Evolutionary conservation across 2,797 vertebrate species (phyloP).

Genomic region (Oreonectes daqikongensis): DNA sequence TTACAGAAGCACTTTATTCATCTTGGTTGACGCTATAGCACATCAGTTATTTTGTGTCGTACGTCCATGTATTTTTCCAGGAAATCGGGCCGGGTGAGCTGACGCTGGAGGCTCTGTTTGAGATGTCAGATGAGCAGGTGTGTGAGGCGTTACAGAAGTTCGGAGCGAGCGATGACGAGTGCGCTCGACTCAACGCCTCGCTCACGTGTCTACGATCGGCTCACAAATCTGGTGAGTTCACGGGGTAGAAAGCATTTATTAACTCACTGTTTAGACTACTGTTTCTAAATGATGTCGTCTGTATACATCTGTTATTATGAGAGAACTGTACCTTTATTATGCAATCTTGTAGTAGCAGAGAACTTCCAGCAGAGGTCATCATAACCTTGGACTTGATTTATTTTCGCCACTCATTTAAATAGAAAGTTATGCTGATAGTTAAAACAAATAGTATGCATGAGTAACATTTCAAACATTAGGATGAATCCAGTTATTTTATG

Average conservation of each 20-base stretch:
- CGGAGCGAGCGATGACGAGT: conserved; percentile 91
- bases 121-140: conserved; percentile 92
- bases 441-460: too few species aligned
- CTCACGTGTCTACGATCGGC: conserved; percentile 92
- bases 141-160: conserved; percentile 90
- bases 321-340: too few species aligned
- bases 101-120: conserved; percentile 90
- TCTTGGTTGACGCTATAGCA: background rate
- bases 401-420: too few species aligned
- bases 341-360: background rate
- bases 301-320: too few species aligned
- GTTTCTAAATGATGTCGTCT: too few species aligned
- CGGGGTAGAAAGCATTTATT: background rate
- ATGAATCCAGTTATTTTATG: too few species aligned
- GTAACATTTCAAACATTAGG: too few species aligned
- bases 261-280: too few species aligned
- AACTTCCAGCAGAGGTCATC: conserved; percentile 20
- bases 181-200: conserved; percentile 93
- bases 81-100: conserved; percentile 86
- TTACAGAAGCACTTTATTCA: background rate
- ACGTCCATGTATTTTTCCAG: conserved; percentile 65
- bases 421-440: too few species aligned
- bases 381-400: background rate
- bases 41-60: background rate
- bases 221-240: conserved; percentile 86